Evolutionary conservation across 2,797 vertebrate genomes (phyloP), one percentile per base, ranked within the genome.

Genomic region (Mycteria americana): DNA sequence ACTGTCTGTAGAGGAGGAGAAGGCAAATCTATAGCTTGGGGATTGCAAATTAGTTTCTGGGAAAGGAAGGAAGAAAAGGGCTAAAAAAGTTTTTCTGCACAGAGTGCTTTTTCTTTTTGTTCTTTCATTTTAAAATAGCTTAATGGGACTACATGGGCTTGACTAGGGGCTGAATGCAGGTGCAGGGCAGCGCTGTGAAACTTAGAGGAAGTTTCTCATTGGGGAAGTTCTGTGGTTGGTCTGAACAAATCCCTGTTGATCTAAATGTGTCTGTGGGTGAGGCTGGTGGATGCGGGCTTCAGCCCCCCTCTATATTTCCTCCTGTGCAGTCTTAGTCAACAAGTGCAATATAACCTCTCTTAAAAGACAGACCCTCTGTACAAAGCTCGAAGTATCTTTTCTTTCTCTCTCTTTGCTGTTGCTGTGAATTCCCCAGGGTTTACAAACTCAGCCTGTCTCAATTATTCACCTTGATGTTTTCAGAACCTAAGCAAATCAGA

Each of bases 381-480:
- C 35, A 48, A 37, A 70, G 48, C 74, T 84, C 17, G 0, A 53
- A 74, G n/a, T 31, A 25, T 17, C 59, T 60, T 62, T 87, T n/a
- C 22, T 31, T 81, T 33, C n/a, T 41, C 46, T 46, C 30, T 69
- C 41, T 39, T 73, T 65, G 5, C 67, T 89, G 56, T 65, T 76
- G 77, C 74, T 91, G 41, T 27, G 30, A 57, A 89, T 74, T 67
- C 90, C 68, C 37, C 9, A 17, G 85, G 62, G 74, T 82, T 85
- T 59, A 70, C 60, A 43, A 64, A 70, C 60, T 81, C 78, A 85
- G 64, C 83, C 83, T 73, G 57, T 70, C 70, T 95, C 93, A 67
- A 7, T 95, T 97, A 80, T 67, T 94, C 90, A 88, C 90, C 86
- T 64, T 57, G 70, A 85, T 82, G 80, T 93, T 79, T 69, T 63